Evolutionary conservation across 2,113 vertebrate species (phyloP), one percentile per base, ranked within the genome.

Genomic region (Hippocampus zosterae): DNA sequence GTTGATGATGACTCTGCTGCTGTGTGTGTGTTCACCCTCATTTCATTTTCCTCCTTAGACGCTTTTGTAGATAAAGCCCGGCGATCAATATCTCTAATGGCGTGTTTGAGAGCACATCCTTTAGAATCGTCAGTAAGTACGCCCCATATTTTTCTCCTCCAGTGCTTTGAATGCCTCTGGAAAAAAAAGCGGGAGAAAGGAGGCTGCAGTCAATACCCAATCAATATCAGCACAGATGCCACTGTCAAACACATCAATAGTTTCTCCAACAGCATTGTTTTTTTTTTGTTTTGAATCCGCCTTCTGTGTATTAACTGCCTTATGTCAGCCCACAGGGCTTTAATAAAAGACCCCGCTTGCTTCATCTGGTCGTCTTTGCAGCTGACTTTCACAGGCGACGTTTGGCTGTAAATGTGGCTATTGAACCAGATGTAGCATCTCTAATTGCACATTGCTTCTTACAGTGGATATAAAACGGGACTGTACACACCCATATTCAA

Each of bases 181-280:
- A 8, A 16, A 33, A 13, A 65, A 42, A 83, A 80, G 65, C 65
- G 66, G 71, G 72, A 68, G 71, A 70, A 78, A 71, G 68, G 68
- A 55, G 65, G 69, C 70, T 78, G 55, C 71, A 67, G 69, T 91
- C 90, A 78, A 91, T 91, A 88, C 4, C 69, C 67, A 79, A 87
- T 91, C 90, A 88, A 91, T 91, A 91, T 61, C 19, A 81, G 78
- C 72, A 78, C 89, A 90, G 87, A 90, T 89, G 87, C 82, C 75
- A 71, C 85, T 73, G 82, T 89, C 90, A 89, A 86, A 89, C 85
- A 86, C 88, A 86, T 89, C 88, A 84, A 91, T 91, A 84, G 67
- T 80, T 81, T 81, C 87, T 84, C 74, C 77, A 79, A 73, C 53
- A 46, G 79, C 67, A 68, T 65, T 76, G 84, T 84, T 82, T 78